Evolutionary conservation across 2,888 invertebrate genomes (phyloP).

Genomic region (Acronicta psi): DNA sequence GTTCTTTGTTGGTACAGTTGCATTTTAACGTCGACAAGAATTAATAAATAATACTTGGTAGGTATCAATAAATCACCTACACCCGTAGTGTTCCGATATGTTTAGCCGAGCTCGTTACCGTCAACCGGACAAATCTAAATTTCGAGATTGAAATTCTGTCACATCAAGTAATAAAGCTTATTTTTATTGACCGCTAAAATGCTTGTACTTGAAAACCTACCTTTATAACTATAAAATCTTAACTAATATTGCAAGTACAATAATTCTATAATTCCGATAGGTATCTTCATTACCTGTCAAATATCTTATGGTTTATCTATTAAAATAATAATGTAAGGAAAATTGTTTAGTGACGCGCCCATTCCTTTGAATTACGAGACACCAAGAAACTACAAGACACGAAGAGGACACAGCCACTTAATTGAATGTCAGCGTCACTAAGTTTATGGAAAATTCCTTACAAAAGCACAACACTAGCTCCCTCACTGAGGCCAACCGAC

Average conservation of each 20-base stretch:
- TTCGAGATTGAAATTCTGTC: no score
- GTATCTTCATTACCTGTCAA: conserved; percentile 5
- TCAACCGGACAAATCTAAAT: no score
- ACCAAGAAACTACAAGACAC: conserved; percentile 1
- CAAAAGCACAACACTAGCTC: conserved; percentile 10
- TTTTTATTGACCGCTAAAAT: no score
- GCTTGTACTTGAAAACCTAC: no score
- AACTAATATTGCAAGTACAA: conserved; percentile 1
- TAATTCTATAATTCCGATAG: conserved; percentile 5
- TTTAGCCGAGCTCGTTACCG: no score
- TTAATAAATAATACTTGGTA: neutral
- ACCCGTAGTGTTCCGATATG: no score
- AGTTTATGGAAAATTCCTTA: conserved; percentile 36
- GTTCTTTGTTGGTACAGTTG: conserved; percentile 5
- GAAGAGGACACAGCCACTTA: conserved; percentile 16
- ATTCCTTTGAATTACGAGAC: conserved; percentile 1
- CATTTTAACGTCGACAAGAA: conserved; percentile 26
- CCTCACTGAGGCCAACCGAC: conserved; percentile 15
- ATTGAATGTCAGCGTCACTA: conserved; percentile 35
- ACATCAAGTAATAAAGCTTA: no score
- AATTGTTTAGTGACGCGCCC: neutral
- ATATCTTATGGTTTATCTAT: conserved; percentile 11
- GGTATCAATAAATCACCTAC: neutral
- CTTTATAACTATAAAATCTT: conserved; percentile 2
- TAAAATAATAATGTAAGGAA: conserved; percentile 12